These are phyloP conservation scores for Silurus glanis DNA, from an alignment of 2,113 vertebrate genomes.

Conservation along the genomic window DNA sequence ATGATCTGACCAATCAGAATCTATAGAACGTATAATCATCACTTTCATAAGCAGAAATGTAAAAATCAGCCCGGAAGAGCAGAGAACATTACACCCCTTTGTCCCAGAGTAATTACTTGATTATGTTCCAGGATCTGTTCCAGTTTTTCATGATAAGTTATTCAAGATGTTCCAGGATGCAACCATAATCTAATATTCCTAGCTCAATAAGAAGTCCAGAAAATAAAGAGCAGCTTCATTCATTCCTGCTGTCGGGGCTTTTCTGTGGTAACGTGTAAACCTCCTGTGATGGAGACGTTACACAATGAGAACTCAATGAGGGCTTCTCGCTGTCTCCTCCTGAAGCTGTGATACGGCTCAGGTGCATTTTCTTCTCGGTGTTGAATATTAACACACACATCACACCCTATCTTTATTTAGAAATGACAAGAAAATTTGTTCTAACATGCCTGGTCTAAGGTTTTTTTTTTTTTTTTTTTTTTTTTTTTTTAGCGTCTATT, in stretches of 20 bases:
- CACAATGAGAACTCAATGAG: background rate
- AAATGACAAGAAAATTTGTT: conserved; percentile 28
- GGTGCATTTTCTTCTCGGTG: background rate
- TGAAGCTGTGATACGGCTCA: background rate
- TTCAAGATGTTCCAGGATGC: conserved; percentile 14
- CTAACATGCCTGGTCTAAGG: conserved; percentile 20
- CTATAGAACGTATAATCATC: background rate
- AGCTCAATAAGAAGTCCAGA: background rate
- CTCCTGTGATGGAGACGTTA: background rate
- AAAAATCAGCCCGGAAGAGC: background rate
- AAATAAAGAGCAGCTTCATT: background rate
- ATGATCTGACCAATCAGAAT: background rate
- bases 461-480: background rate
- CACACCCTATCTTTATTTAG: background rate
- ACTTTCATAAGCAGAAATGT: background rate
- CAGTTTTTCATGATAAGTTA: background rate
- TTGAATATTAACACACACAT: background rate
- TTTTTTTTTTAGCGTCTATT: conserved; percentile 36
- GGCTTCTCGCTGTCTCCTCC: background rate
- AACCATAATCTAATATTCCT: background rate
- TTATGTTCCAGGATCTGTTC: background rate
- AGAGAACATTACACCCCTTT: background rate
- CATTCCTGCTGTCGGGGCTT: background rate
- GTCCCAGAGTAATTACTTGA: background rate
- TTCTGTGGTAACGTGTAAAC: background rate